A percentile compares a stretch with the other conserved stretches of the same genome.
phyloP scores from a whole-genome alignment of 2,113 vertebrate genomes.

The Neodon shergylaensis region DNA sequence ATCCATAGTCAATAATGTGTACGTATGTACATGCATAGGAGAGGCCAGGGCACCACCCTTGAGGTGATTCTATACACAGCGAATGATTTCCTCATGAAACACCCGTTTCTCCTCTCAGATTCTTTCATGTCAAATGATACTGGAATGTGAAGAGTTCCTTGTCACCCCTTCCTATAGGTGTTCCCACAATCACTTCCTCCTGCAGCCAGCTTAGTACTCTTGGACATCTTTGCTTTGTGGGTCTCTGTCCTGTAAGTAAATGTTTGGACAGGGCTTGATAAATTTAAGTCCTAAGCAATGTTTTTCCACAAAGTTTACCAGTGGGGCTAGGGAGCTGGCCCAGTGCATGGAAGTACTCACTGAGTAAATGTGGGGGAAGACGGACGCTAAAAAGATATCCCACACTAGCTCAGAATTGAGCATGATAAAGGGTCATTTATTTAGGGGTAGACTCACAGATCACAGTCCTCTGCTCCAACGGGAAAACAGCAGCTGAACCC shows the following conservation, averaged over 20 bases:
- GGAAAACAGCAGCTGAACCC: too few species aligned
- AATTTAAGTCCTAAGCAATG: neutral
- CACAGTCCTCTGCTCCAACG: too few species aligned
- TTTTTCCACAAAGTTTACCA: neutral
- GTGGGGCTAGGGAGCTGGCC: neutral
- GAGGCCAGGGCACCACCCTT: neutral
- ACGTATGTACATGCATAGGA: fast-evolving
- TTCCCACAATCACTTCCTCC: neutral
- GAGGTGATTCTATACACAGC: neutral
- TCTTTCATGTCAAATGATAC: neutral
- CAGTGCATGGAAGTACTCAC: too few species aligned
- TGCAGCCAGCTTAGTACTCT: neutral
- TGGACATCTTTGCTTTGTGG: neutral
- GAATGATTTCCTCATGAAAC: neutral
- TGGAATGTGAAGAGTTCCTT: neutral
- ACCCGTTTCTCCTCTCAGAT: neutral
- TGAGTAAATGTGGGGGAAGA: neutral
- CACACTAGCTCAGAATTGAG: too few species aligned
- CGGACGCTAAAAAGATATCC: too few species aligned
- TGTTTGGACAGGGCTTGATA: neutral
- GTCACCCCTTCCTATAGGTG: neutral
- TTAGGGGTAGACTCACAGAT: too few species aligned
- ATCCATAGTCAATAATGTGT: neutral
- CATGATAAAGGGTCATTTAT: too few species aligned
- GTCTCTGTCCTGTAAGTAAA: neutral